Percentiles rank a stretch among this genome's conserved stretches.
phyloP scores from a whole-genome alignment of 2,113 vertebrate species.

The Haliaeetus leucogaster region DNA sequence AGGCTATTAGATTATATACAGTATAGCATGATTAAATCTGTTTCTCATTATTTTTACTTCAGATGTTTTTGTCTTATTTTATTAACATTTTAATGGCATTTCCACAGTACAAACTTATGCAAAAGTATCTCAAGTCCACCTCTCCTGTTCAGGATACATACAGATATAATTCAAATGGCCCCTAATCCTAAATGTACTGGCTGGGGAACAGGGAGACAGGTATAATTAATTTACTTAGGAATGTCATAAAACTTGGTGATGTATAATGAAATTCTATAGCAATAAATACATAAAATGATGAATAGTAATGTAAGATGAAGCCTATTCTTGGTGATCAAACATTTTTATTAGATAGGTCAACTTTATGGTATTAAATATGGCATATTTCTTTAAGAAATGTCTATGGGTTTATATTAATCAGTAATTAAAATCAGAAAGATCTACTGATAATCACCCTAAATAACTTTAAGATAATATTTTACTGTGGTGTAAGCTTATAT shows the following conservation, averaged over 20 bases:
- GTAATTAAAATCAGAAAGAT: neutral
- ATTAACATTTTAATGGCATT: neutral
- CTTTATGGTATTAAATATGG: neutral
- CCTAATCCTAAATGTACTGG: neutral
- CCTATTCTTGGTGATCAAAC: neutral
- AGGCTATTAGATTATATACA: neutral
- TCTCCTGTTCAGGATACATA: neutral
- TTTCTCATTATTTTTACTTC: neutral
- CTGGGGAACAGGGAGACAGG: neutral
- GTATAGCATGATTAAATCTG: neutral
- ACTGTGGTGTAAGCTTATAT: neutral
- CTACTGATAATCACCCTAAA: neutral
- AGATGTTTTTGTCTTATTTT: neutral
- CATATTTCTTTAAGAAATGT: neutral
- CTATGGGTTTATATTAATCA: neutral
- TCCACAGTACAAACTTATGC: neutral
- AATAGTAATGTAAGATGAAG: neutral
- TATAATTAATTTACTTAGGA: constrained; percentile 1
- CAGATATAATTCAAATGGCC: neutral
- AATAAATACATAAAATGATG: neutral
- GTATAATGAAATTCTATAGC: neutral
- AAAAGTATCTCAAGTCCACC: neutral
- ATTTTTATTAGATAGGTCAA: neutral
- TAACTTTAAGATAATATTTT: neutral
- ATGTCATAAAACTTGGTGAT: neutral